Conservation (phyloP, 2,797 vertebrate species). For the Acropternis orthonyx region DNA sequence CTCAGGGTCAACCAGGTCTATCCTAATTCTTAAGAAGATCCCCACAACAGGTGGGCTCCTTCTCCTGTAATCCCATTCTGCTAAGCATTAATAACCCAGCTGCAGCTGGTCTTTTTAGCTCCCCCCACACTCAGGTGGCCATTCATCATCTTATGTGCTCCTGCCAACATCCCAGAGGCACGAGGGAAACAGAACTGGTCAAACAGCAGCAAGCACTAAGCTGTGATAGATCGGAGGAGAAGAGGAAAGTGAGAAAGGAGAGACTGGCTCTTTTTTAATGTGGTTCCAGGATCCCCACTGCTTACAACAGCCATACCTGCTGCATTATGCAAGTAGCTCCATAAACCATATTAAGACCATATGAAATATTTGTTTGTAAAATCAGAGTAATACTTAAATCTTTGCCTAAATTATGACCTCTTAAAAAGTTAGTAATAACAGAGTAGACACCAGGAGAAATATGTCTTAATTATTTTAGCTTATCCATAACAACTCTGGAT, state of each 20-base stretch:
- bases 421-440: slow-evolving; percentile 50
- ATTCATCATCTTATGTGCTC: background rate
- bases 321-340: slow-evolving; percentile 3
- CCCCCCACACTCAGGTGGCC: background rate
- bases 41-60: background rate
- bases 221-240: background rate
- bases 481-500: slow-evolving; percentile 59
- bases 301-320: slow-evolving; percentile 46
- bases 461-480: slow-evolving; percentile 68
- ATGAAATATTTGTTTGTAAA: slow-evolving; percentile 57
- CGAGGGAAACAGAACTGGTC: background rate
- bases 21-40: background rate
- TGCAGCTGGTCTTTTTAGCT: background rate
- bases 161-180: background rate
- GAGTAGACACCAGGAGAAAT: slow-evolving; percentile 39
- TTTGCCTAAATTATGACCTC: slow-evolving; percentile 39
- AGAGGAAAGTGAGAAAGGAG: background rate
- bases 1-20: background rate
- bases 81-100: background rate
- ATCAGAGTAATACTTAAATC: slow-evolving; percentile 34
- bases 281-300: background rate
- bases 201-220: background rate
- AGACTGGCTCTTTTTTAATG: background rate
- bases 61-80: background rate
- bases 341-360: background rate